Base-by-base conservation (phyloP, 2,888 invertebrate species). In the Choreutis nemorana region DNA sequence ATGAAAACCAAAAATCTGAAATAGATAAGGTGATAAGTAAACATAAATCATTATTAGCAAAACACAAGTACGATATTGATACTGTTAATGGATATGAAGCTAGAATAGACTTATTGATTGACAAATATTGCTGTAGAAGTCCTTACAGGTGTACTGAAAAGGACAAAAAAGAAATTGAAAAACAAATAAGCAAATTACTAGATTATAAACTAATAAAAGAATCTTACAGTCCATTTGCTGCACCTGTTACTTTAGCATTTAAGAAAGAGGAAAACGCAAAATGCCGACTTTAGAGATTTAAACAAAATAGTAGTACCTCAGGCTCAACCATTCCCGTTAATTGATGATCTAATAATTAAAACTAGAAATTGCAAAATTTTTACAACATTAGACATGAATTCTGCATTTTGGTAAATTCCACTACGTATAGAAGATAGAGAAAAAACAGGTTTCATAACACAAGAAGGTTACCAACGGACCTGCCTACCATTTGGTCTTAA, bases 331-430 rank as follows among this genome's bases (percentile, higher is more conserved):
- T 53, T 55, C 28, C 55, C 52, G 13, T 24, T 50, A 4, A 54
- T 55, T 26, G 50, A 52, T 8, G 55, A 55, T 27, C 30, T 57
- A 30, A 40, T 55, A 29, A 22, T 42, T 24, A 52, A 48, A 31
- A 50, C 52, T 3, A 39, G 41, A 36, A 46, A 55, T 29, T 58
- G 52, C 26, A 46, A 46, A 24, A 54, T 35, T 37, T 58, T 52
- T 30, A 32, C 52, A 9, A 51, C 44, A 8, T 20, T 59, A 0
- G 57, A 59, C 24, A 48, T 57, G 30, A 59, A 58, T 32, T 55
- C 53, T 5, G 59, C 55, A 16, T 62, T 62, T 38, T 60, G 58
- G 55, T 51, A 53, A 9, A 57, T 58, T 4, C 53, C 55, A 2
- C 26, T 54, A 18, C 28, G 40, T 36, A 37, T 50, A 15, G 33